A percentile compares a stretch with the other conserved stretches of the same genome.
phyloP scores from a whole-genome alignment of 2,113 vertebrate genomes.

The Gymnocephalus cernua region DNA sequence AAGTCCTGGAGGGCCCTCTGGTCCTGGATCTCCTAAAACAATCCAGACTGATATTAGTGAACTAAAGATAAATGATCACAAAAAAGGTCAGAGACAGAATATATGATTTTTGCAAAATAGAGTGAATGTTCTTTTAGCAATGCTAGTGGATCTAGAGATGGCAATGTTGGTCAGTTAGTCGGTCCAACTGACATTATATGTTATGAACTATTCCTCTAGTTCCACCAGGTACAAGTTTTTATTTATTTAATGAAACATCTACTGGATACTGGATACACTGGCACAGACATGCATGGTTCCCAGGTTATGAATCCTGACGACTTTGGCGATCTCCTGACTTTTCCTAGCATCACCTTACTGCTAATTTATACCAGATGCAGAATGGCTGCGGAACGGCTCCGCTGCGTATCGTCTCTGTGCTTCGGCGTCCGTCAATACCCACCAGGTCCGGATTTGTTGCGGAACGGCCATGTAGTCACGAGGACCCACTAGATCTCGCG shows the following conservation, averaged over 20 bases:
- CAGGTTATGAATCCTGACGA: not conserved
- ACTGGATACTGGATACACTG: not conserved
- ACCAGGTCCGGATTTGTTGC: too few relatives aligned
- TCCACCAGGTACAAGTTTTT: not conserved
- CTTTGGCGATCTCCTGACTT: not conserved
- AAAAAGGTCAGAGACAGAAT: not conserved
- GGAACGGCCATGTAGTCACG: too few relatives aligned
- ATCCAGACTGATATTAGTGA: slow-evolving; percentile 15
- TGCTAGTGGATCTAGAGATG: not conserved
- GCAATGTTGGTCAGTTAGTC: not conserved
- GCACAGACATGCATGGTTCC: not conserved
- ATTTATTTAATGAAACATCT: not conserved
- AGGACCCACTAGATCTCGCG: too few relatives aligned
- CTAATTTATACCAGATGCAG: too few relatives aligned
- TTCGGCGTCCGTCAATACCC: too few relatives aligned
- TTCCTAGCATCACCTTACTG: not conserved
- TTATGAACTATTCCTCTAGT: not conserved
- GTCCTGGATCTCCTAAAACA: slow-evolving; percentile 89
- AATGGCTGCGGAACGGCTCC: too few relatives aligned
- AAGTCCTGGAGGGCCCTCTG: slow-evolving; percentile 88
- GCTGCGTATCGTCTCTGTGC: too few relatives aligned
- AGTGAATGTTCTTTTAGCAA: not conserved
- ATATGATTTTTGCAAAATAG: not conserved
- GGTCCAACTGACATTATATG: not conserved
- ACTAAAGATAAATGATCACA: slow-evolving; percentile 3